Base-by-base conservation (phyloP, 1,140 invertebrate genomes). In the Meloidogyne hapla region DNA sequence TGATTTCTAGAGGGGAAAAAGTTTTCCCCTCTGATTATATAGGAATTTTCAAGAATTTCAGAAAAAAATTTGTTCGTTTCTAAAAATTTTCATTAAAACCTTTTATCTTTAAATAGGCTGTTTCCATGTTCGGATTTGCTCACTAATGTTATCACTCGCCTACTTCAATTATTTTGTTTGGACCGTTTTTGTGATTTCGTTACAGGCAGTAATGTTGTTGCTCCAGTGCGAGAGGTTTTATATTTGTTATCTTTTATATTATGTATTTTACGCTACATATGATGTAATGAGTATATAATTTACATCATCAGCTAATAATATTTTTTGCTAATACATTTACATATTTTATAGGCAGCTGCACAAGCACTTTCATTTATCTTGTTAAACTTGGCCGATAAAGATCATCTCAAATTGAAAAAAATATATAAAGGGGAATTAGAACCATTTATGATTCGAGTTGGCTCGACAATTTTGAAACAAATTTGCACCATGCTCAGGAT, bases 111-210 rank as follows among this genome's bases (percentile, higher is more conserved):
- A 6, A 25, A 26, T 0, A 75, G 67, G 67, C 23, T 75, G 5
- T 42, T 75, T 45, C 23, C 15, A 15, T 68, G 33, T 10, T 61
- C 45, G 40, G n/a, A 4, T 2, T 42, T 70, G 21, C 38, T 62
- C 4, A 25, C 63, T 18, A n/a, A 8, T 6, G 8, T 38, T 10
- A 33, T n/a, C 15, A 61, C 65, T 75, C 45, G 64, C 12, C 64
- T 81, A 61, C 21, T 81, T 48, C 65, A 81, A 33, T 68, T 82
- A 21, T 45, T 82, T 45, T 68, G 74, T 15, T 67, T 82, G 62
- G 81, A 82, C 62, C 65, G 81, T 42, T 83, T 83, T 74, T 83
- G 71, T 66, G 82, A 83, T 68, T 83, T 84, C 65, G 83, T 83
- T 2, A 81, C 78, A 0, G 82, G 82, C 2, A 81, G 82, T n/a